These are phyloP conservation scores for Lemur catta DNA, from an alignment of 2,797 vertebrate genomes.

Conservation along the genomic window DNA sequence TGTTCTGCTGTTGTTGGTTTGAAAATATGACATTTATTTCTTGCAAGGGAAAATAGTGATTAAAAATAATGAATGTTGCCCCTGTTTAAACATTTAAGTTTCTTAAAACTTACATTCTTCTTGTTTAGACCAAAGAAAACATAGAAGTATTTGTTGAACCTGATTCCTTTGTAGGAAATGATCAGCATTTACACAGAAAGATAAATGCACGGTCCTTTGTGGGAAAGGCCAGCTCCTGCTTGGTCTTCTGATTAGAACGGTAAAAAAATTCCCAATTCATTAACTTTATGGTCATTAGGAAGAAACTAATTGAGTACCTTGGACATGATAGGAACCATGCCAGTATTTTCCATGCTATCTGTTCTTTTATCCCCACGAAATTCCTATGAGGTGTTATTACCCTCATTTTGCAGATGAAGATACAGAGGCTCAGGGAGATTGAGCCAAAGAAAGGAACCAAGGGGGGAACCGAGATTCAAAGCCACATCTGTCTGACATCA, in stretches of 20 bases:
- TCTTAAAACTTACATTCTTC: conserved; percentile 2
- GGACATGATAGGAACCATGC: not conserved
- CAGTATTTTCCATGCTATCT: not conserved
- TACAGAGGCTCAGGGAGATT: conserved; percentile 22
- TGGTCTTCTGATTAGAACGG: conserved; percentile 39
- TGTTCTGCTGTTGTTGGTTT: not conserved
- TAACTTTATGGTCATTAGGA: conserved; percentile 45
- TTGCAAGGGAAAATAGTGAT: not conserved
- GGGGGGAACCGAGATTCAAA: not conserved
- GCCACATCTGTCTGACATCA: conserved; percentile 66
- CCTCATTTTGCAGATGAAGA: conserved; percentile 58
- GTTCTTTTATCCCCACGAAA: conserved; percentile 14
- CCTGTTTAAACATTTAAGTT: conserved; percentile 28
- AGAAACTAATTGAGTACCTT: conserved; percentile 6
- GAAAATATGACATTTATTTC: conserved; percentile 34
- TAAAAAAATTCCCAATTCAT: conserved; percentile 32
- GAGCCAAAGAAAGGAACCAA: conserved; percentile 35
- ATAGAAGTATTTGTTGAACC: not conserved
- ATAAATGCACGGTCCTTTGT: conserved; percentile 5
- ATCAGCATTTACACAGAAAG: not conserved
- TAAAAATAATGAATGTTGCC: not conserved
- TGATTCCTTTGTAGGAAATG: conserved; percentile 4
- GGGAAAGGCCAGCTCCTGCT: not conserved
- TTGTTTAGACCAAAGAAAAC: not conserved
- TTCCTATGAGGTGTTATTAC: conserved; percentile 42